These are phyloP conservation scores for Micronycteris hirsuta DNA, from an alignment of 2,113 vertebrate species.

Conservation along the genomic window DNA sequence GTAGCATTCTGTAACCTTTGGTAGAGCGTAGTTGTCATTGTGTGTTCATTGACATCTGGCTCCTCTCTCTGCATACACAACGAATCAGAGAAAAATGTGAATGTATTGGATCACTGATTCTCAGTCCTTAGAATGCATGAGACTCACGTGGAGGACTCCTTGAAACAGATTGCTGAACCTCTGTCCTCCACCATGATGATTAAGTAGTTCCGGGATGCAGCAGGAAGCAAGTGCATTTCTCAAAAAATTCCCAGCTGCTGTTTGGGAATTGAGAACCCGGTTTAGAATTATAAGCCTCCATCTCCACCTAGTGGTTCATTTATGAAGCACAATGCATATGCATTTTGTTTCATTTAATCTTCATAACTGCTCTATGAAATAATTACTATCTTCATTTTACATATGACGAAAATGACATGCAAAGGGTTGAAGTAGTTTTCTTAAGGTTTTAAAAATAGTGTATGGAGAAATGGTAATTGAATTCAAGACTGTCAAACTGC, in stretches of 20 bases:
- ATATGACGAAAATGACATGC: neutral
- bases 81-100: neutral
- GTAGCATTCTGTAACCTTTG: neutral
- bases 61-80: neutral
- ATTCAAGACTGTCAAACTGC: neutral
- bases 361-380: neutral
- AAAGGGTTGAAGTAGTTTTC: neutral
- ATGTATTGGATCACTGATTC: neutral
- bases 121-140: neutral
- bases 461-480: neutral
- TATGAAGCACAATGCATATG: neutral
- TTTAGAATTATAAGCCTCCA: neutral
- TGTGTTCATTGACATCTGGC: neutral
- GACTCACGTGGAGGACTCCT: neutral
- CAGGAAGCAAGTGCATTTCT: neutral
- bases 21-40: neutral
- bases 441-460: neutral
- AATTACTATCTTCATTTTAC: neutral
- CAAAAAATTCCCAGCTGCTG: neutral
- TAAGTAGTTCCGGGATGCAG: neutral
- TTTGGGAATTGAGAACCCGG: neutral
- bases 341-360: neutral
- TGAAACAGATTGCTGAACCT: neutral
- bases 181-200: neutral
- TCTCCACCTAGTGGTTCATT: slow-evolving; percentile 37